Evolutionary conservation across 1,140 invertebrate species (phyloP).

Genomic region (Eciton burchellii): DNA sequence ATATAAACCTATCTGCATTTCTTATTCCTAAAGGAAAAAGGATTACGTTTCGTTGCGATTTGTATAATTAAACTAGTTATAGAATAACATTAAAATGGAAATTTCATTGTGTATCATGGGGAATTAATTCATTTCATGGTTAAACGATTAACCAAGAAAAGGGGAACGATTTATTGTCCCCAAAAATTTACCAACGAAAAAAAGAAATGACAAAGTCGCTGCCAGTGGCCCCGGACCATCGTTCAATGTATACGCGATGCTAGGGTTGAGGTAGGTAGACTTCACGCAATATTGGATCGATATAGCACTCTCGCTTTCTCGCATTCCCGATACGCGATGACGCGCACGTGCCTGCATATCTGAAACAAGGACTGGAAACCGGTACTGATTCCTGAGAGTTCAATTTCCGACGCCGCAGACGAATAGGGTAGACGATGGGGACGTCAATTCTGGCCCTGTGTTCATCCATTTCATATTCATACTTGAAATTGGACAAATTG

Average conservation of each 20-base stretch:
- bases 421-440: not conserved
- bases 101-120: too few relatives aligned
- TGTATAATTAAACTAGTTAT: too few relatives aligned
- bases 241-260: constrained; percentile 17
- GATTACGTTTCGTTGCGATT: too few relatives aligned
- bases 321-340: constrained; percentile 62
- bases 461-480: not conserved
- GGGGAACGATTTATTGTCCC: not conserved
- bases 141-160: too few relatives aligned
- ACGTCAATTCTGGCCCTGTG: not conserved
- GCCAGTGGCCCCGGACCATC: constrained; percentile 36
- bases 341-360: constrained; percentile 33
- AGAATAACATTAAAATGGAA: not conserved
- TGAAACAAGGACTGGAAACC: not conserved
- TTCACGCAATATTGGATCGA: constrained; percentile 70
- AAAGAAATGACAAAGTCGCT: constrained; percentile 40
- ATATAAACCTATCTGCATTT: not conserved
- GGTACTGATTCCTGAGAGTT: constrained; percentile 20
- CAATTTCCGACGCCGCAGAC: not conserved
- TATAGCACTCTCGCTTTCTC: constrained; percentile 77
- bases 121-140: too few relatives aligned
- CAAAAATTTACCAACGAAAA: constrained; percentile 7
- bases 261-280: constrained; percentile 73
- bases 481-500: not conserved
- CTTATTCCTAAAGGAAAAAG: not conserved